phyloP scores from a whole-genome alignment of 2,888 invertebrate species.

The Euproctis similis region DNA sequence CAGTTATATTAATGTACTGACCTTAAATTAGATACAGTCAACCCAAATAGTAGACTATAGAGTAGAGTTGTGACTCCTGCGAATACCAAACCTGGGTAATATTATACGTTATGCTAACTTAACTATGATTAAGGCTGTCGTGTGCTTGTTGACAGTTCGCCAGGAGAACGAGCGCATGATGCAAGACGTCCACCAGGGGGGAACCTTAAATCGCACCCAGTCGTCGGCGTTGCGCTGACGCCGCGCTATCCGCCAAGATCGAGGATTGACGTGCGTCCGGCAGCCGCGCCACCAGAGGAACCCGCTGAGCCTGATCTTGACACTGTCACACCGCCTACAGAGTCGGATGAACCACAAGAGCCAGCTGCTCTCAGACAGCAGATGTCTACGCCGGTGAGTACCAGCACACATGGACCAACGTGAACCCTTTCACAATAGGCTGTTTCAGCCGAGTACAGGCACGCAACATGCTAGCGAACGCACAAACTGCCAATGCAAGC shows the following conservation, averaged over 20 bases:
- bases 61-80: conserved; percentile 21
- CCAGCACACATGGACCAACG: conserved; percentile 20
- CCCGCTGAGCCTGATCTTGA: conserved; percentile 41
- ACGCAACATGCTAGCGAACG: conserved; percentile 23
- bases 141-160: conserved; percentile 81
- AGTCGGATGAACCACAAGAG: conserved; percentile 15
- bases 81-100: conserved; percentile 27
- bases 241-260: conserved; percentile 72
- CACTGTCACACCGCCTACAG: conserved; percentile 19
- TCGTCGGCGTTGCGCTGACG: conserved; percentile 73
- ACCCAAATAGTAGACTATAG: conserved; percentile 11
- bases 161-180: conserved; percentile 92
- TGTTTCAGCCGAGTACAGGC: conserved; percentile 11
- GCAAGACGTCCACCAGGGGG: conserved; percentile 83
- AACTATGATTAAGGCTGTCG: conserved; percentile 47
- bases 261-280: conserved; percentile 62
- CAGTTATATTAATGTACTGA: conserved; percentile 9
- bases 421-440: conserved; percentile 16
- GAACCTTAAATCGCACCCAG: conserved; percentile 74
- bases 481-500: conserved; percentile 25
- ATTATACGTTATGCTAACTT: too few species aligned
- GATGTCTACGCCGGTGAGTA: conserved; percentile 36
- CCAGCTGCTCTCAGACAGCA: conserved; percentile 29
- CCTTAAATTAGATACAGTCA: conserved; percentile 8
- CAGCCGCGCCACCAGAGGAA: conserved; percentile 65